Evolutionary conservation across 2,113 vertebrate species (phyloP).

Genomic region (Hylia prasina): DNA sequence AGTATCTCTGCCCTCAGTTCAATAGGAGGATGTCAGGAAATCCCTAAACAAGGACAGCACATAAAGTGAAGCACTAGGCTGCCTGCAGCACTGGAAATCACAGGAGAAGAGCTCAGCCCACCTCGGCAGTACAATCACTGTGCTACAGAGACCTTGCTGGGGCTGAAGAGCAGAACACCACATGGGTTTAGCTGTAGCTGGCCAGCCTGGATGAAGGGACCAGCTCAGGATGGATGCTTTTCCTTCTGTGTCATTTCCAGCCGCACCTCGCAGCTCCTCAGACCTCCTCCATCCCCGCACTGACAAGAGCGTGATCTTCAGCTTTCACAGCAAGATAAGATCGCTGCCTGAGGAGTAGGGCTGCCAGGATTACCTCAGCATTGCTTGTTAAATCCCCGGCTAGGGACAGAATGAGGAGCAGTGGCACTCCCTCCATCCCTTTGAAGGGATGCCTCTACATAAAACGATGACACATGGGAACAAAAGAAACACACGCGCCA

Average conservation of each 20-base stretch:
- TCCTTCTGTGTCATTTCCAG: background rate
- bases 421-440: background rate
- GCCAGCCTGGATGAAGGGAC: background rate
- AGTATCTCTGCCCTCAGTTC: background rate
- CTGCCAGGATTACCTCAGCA: background rate
- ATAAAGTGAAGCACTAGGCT: background rate
- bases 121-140: background rate
- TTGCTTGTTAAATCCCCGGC: background rate
- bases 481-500: background rate
- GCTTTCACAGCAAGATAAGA: slow-evolving; percentile 16
- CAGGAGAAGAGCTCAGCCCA: background rate
- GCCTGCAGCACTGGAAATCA: background rate
- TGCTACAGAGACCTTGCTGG: background rate
- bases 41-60: background rate
- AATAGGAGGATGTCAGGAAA: background rate
- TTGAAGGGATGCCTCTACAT: background rate
- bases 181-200: background rate
- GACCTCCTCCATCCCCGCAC: background rate
- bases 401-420: background rate
- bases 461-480: background rate
- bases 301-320: background rate
- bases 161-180: background rate
- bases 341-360: background rate
- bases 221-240: background rate
- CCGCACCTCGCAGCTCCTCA: background rate